phyloP scores from a whole-genome alignment of 2,113 vertebrate genomes.

The Circaetus gallicus region DNA sequence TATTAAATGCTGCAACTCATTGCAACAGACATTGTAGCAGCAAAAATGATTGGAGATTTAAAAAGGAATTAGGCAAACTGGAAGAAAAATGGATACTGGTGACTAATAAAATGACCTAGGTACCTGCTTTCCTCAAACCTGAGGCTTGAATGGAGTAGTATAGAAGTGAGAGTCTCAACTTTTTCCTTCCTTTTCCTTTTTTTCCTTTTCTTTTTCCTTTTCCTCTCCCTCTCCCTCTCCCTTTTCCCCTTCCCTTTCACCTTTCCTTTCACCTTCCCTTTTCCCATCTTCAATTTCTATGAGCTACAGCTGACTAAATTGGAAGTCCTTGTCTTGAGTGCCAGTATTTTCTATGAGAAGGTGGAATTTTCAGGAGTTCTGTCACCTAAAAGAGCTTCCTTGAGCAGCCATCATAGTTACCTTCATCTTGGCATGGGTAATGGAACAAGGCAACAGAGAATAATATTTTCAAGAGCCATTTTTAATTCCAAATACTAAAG shows the following conservation, averaged over 20 bases:
- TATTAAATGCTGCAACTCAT: background rate
- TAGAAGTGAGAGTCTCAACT: background rate
- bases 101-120: background rate
- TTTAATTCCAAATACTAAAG: background rate
- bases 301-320: background rate
- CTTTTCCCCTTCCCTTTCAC: background rate
- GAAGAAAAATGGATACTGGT: background rate
- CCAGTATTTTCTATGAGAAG: background rate
- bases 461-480: background rate
- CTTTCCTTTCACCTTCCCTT: background rate
- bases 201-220: background rate
- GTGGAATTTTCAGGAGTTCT: background rate
- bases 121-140: background rate
- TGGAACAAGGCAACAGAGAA: background rate
- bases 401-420: background rate
- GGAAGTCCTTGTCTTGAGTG: background rate
- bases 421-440: background rate
- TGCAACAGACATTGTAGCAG: background rate
- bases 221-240: background rate
- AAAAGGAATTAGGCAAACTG: background rate
- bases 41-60: background rate
- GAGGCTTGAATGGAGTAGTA: background rate
- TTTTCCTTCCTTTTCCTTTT: accelerated
- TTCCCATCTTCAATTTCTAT: background rate
- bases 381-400: background rate